phyloP scores from a whole-genome alignment of 2,797 vertebrate genomes.

The Paramormyrops hopkinsi region DNA sequence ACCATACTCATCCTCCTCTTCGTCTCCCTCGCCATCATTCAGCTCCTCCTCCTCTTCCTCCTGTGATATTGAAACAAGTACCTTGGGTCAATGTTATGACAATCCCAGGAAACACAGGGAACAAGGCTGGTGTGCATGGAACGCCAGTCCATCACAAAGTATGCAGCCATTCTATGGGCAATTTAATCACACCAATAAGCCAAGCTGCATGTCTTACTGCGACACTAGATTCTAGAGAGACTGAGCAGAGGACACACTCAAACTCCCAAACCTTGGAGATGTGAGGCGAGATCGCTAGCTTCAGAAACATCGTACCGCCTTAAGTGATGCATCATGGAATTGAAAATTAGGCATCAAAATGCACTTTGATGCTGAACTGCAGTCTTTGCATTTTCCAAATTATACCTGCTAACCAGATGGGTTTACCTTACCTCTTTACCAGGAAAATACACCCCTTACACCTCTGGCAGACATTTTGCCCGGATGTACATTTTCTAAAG shows the following conservation, averaged over 20 bases:
- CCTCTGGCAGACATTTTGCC: not conserved
- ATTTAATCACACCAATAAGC: not conserved
- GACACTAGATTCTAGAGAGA: not conserved
- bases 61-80: not conserved
- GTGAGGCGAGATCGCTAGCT: not conserved
- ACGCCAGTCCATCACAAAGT: not conserved
- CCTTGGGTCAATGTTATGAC: not conserved
- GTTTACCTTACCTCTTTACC: not conserved
- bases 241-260: not conserved
- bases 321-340: not conserved
- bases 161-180: not conserved
- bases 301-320: not conserved
- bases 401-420: not conserved
- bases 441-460: not conserved
- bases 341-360: not conserved
- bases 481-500: not conserved
- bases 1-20: not conserved
- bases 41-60: not conserved
- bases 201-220: not conserved
- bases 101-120: not conserved
- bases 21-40: not conserved
- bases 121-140: not conserved
- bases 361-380: not conserved
- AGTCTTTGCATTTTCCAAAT: not conserved
- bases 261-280: not conserved